A percentile compares a stretch with the other conserved stretches of the same genome.
Evolutionary conservation across 2,113 vertebrate genomes (phyloP).

Genomic region (Trichechus manatus): DNA sequence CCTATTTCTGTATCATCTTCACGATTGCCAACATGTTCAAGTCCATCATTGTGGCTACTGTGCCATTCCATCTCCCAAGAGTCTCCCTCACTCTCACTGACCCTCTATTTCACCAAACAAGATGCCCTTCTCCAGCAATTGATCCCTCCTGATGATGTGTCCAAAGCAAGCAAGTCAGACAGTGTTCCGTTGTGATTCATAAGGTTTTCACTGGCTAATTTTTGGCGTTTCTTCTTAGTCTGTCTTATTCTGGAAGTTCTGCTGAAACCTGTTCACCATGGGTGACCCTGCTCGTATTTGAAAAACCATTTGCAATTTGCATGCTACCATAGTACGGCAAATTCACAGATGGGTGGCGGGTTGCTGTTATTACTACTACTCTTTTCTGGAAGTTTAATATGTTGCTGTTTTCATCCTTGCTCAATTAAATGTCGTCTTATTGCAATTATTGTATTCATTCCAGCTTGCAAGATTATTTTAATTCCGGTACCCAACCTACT

Average conservation of each 20-base stretch:
- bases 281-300: not conserved
- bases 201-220: not conserved
- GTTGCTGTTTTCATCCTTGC: not conserved
- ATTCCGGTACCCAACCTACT: not conserved
- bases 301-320: not conserved
- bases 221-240: not conserved
- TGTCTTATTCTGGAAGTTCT: not conserved
- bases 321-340: not conserved
- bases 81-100: not conserved
- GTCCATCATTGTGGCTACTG: not conserved
- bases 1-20: not conserved
- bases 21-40: not conserved
- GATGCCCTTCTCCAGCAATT: not conserved
- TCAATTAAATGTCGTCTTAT: not conserved
- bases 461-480: not conserved
- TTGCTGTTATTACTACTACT: not conserved
- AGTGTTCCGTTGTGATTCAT: not conserved
- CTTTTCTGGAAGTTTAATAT: not conserved
- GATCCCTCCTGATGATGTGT: not conserved
- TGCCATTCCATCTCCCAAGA: not conserved
- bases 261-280: not conserved
- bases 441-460: not conserved
- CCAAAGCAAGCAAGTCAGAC: not conserved
- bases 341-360: not conserved
- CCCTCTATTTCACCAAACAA: not conserved